These are phyloP conservation scores for Mobula hypostoma DNA, from an alignment of 2,113 vertebrate species.

Conservation along the genomic window DNA sequence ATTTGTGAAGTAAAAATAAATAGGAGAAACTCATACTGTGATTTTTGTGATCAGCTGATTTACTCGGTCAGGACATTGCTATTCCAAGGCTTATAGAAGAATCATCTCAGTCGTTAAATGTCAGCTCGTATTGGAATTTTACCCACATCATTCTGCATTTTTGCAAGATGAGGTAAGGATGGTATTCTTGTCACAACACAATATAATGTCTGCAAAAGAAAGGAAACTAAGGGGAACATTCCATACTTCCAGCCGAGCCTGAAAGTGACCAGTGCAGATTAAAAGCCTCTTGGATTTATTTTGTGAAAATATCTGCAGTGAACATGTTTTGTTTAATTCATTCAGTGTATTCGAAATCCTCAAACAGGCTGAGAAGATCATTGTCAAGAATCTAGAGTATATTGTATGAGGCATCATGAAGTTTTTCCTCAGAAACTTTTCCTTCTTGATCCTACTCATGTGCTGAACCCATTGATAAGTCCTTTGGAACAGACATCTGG, in stretches of 20 bases:
- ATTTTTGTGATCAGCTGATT: neutral
- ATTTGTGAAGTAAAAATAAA: neutral
- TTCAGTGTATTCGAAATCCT: neutral
- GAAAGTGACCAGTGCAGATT: neutral
- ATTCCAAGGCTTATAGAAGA: neutral
- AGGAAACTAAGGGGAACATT: neutral
- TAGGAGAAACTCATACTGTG: no score
- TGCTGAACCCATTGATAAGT: neutral
- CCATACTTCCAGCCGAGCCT: neutral
- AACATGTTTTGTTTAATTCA: neutral
- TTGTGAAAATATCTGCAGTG: neutral
- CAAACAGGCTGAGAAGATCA: neutral
- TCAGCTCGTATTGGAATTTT: neutral
- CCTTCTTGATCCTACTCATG: neutral
- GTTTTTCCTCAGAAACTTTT: neutral
- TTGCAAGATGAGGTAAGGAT: neutral
- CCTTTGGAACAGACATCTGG: neutral
- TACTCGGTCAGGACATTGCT: neutral
- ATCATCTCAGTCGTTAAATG: neutral
- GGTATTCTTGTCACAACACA: neutral
- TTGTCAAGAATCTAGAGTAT: neutral
- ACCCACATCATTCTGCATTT: neutral
- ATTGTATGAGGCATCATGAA: neutral
- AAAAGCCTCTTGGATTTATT: neutral
- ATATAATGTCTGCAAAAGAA: neutral